phyloP scores from a whole-genome alignment of 23 tunicate species.

The Ascidia mentula region DNA sequence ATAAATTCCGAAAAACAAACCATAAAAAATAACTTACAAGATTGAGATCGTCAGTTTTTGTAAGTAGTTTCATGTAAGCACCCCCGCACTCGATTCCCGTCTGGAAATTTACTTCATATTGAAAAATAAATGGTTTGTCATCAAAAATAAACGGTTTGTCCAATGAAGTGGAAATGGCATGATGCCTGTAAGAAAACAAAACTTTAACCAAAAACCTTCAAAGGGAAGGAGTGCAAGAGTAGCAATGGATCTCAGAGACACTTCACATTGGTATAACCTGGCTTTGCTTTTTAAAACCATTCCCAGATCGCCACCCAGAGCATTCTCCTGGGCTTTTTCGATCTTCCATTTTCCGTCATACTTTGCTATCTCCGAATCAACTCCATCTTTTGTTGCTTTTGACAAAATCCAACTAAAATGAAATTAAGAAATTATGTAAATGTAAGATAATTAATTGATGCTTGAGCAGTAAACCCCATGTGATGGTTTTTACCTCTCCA shows the following conservation, averaged over 20 bases:
- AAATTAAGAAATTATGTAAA: not conserved
- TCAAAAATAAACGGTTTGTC: constrained; percentile 78
- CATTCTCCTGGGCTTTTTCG: constrained; percentile 27
- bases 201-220: no score
- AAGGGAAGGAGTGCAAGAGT: no score
- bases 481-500: constrained; percentile 76
- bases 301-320: constrained; percentile 69
- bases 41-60: constrained; percentile 52
- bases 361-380: constrained; percentile 75
- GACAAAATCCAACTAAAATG: constrained; percentile 77
- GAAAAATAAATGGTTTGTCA: constrained; percentile 75
- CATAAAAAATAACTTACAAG: constrained; percentile 54
- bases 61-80: constrained; percentile 76
- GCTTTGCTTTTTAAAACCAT: constrained; percentile 79
- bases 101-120: constrained; percentile 95
- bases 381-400: constrained; percentile 86
- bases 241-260: no score
- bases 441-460: not conserved
- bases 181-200: constrained; percentile 53
- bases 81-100: constrained; percentile 98
- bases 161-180: constrained; percentile 68
- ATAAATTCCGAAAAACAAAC: no score
- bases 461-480: not conserved
- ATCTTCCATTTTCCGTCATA: constrained; percentile 84
- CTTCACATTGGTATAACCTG: no score